A percentile compares a stretch with the other conserved stretches of the same genome.
These are phyloP conservation scores for Halcyon chelicuti DNA, from an alignment of 2,797 vertebrate species.

Conservation along the genomic window DNA sequence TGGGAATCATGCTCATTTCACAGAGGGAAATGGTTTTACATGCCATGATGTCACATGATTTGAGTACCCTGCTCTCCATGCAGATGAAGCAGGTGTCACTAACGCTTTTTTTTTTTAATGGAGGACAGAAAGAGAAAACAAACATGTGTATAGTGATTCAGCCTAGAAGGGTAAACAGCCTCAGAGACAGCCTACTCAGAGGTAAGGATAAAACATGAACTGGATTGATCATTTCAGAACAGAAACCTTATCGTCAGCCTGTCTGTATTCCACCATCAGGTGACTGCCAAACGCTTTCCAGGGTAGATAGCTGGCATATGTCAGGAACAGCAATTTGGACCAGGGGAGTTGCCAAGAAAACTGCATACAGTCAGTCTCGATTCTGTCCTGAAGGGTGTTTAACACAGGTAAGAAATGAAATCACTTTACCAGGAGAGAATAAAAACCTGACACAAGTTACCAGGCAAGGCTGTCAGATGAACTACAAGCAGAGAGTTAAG, in stretches of 20 bases:
- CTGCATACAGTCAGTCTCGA: not conserved
- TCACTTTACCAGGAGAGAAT: not conserved
- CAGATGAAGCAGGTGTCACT: not conserved
- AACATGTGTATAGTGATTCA: not conserved
- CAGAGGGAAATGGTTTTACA: rapidly evolving
- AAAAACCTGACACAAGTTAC: not conserved
- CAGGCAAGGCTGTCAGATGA: not conserved
- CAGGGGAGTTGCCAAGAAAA: not conserved
- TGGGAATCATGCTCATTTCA: not conserved
- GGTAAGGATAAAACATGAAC: not conserved
- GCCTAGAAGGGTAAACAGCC: not conserved
- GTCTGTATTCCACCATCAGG: not conserved
- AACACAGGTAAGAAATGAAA: not conserved
- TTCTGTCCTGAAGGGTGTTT: not conserved
- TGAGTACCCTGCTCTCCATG: not conserved
- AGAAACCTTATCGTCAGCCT: not conserved
- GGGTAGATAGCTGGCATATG: not conserved
- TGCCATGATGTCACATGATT: not conserved
- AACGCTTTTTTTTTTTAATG: not conserved
- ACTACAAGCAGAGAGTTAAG: not conserved
- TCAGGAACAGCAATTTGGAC: not conserved
- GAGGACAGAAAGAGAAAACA: not conserved
- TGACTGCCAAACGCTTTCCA: not conserved
- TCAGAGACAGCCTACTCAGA: not conserved
- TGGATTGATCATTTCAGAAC: not conserved